Conservation (phyloP, 2,113 vertebrate species). For the Maccullochella peelii region DNA sequence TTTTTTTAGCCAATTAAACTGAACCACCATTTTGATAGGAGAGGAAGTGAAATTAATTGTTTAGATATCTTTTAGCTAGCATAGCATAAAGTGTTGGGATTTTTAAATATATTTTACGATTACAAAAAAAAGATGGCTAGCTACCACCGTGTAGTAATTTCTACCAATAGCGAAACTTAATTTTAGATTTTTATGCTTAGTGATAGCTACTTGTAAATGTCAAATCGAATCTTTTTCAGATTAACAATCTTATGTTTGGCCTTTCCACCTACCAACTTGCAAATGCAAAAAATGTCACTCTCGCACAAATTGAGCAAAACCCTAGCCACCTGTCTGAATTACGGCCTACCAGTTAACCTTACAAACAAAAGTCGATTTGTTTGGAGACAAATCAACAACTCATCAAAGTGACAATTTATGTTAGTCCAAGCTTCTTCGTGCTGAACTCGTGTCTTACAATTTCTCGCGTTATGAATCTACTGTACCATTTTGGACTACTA, state of each 20-base stretch:
- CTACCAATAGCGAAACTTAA: background rate
- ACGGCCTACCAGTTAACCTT: background rate
- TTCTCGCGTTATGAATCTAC: background rate
- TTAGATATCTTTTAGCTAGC: constrained; percentile 48
- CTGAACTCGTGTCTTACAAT: background rate
- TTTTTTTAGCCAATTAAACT: constrained; percentile 72
- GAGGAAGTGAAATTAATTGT: background rate
- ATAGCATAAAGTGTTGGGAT: background rate
- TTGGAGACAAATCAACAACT: background rate
- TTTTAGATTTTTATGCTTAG: background rate
- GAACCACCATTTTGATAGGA: constrained; percentile 37
- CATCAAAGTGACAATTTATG: background rate
- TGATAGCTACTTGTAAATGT: background rate
- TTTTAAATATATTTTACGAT: constrained; percentile 1
- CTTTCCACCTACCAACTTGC: background rate
- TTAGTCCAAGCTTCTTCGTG: background rate
- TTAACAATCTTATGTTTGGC: background rate
- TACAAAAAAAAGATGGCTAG: constrained; percentile 10
- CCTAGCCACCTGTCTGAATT: background rate
- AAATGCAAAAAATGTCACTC: background rate
- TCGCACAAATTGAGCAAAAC: background rate
- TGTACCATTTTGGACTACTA: background rate
- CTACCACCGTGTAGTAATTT: background rate
- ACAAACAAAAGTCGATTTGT: background rate
- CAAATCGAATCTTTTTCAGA: background rate